Evolutionary conservation across 2,888 invertebrate species (phyloP).

Genomic region (Zaprionus lineosus): DNA sequence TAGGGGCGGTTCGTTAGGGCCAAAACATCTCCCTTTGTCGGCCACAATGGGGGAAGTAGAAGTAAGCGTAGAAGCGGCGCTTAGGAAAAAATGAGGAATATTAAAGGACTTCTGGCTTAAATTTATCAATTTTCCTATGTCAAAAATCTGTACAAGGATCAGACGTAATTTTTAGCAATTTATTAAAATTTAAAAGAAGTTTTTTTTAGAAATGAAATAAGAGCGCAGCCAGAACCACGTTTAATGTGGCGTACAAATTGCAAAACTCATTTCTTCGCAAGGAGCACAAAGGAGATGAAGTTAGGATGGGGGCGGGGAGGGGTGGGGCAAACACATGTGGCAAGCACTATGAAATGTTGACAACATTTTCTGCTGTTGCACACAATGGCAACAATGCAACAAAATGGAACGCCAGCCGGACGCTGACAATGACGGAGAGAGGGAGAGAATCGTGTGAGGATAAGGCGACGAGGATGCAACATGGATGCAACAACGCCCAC

Average conservation of each 20-base stretch:
- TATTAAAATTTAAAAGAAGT: too few species aligned
- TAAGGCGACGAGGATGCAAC: constrained; percentile 4
- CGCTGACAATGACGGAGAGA: constrained; percentile 29
- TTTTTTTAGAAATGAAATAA: too few species aligned
- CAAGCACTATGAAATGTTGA: constrained; percentile 53
- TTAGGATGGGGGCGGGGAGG: background rate
- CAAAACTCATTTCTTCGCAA: constrained; percentile 42
- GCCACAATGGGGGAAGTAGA: too few species aligned
- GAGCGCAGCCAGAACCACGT: constrained; percentile 1
- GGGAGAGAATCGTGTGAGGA: too few species aligned
- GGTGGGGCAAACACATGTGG: constrained; percentile 21
- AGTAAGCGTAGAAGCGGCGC: too few species aligned
- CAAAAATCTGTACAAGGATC: too few species aligned
- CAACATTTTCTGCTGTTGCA: constrained; percentile 62
- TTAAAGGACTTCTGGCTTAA: too few species aligned
- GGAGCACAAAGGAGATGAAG: constrained; percentile 9
- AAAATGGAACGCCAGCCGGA: constrained; percentile 44
- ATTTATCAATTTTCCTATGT: too few species aligned
- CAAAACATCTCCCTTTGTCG: too few species aligned
- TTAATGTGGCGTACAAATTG: constrained; percentile 51
- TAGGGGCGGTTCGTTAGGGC: background rate
- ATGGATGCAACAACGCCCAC: background rate
- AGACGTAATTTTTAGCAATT: too few species aligned
- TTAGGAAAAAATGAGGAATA: too few species aligned
- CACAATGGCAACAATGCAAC: constrained; percentile 36